Evolutionary conservation across 1,140 invertebrate genomes (phyloP).

Genomic region (Cydia amplana): DNA sequence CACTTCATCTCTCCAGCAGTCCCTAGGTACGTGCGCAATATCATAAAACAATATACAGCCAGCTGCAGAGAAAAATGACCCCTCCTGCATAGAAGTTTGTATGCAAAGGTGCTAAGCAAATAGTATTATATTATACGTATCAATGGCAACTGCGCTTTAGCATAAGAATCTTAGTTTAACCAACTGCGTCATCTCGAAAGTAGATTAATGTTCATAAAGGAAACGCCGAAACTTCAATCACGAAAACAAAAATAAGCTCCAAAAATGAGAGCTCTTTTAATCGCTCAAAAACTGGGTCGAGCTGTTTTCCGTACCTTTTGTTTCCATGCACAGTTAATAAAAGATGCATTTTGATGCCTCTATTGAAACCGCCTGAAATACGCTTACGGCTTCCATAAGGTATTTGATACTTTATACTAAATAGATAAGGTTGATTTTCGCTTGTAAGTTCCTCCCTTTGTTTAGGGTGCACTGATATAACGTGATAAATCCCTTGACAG

Average conservation of each 20-base stretch:
- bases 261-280: background rate
- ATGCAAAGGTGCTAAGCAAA: too few relatives aligned
- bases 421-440: background rate
- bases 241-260: background rate
- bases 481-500: conserved; percentile 6
- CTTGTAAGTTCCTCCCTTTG: background rate
- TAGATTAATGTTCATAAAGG: background rate
- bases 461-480: background rate
- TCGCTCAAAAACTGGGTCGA: background rate
- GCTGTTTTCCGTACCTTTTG: background rate
- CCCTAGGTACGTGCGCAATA: too few relatives aligned
- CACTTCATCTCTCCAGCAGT: too few relatives aligned
- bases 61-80: too few relatives aligned
- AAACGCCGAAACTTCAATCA: too few relatives aligned
- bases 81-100: too few relatives aligned
- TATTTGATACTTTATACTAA: background rate
- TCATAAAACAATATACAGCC: too few relatives aligned
- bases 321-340: conserved; percentile 10
- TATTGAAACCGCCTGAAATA: conserved; percentile 8
- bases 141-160: too few relatives aligned
- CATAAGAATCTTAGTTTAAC: too few relatives aligned
- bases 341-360: conserved; percentile 8
- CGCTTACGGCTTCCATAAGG: background rate
- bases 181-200: too few relatives aligned
- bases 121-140: too few relatives aligned